Base-by-base conservation (phyloP, 2,113 vertebrate species). In the Tinamus guttatus region DNA sequence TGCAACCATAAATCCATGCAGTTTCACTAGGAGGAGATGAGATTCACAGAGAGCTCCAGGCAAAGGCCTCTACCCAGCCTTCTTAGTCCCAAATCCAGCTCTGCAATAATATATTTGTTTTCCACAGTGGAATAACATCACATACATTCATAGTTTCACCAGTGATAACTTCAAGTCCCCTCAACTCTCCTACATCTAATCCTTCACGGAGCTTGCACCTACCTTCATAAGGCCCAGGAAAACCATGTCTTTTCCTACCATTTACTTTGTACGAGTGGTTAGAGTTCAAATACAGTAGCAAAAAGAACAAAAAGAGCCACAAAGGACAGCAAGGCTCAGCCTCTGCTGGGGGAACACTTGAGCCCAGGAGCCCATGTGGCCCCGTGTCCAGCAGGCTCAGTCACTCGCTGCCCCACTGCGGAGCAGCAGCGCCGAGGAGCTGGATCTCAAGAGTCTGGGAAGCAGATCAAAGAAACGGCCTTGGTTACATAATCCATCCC, bases 41-140 rank as follows among this genome's bases (percentile, higher is more conserved):
- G 87, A 89, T 89, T 87, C 87, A 77, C 63, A 34, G 45, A 80
- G 51, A 87, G 78, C 87, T 77, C 6, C 45, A 87, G 75, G 96
- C 54, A 89, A 89, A 40, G n/a, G 74, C 93, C 68, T 94, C 87
- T 91, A 91, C 89, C 67, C 91, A 89, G 78, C 49, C 91, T 92
- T 92, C 84, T 70, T 91, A 89, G 75, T 63, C 63, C 62, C 60
- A 93, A 74, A 87, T 51, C 45, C 87, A 70, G 45, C 49, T 97
- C 79, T 77, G 49, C 40, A 65, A 30, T 70, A 69, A 82, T 25
- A 69, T 49, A 90, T 73, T 92, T 85, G 40, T 89, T 87, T 93
- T 88, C 81, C 80, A 52, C 69, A 87, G 28, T 62, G 45, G 62
- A 89, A 90, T 89, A 87, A 9, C 63, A 85, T 75, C 68, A 77